phyloP scores from a whole-genome alignment of 2,797 vertebrate species.

The Monodelphis domestica region DNA sequence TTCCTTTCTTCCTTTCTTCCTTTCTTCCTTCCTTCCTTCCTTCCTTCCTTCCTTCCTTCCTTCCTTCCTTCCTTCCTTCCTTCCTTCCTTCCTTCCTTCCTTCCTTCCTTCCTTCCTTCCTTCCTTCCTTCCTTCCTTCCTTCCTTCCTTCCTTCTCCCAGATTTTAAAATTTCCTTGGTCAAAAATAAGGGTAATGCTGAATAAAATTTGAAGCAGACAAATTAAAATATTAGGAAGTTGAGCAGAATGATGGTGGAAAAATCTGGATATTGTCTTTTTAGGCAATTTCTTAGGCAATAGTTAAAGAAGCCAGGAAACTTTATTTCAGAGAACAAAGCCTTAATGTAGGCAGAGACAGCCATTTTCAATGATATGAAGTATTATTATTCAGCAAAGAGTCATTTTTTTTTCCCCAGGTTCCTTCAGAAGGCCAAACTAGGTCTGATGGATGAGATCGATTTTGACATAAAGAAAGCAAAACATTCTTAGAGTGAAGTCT shows the following conservation, averaged over 20 bases:
- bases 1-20: neutral
- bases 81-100: neutral
- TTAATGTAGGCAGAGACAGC: neutral
- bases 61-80: neutral
- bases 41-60: neutral
- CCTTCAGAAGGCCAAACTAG: neutral
- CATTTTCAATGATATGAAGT: neutral
- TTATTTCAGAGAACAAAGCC: neutral
- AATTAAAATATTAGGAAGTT: neutral
- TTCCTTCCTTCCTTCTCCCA: neutral
- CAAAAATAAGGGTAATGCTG: neutral
- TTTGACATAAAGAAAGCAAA: neutral
- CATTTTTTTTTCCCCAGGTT: neutral
- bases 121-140: neutral
- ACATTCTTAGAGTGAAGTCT: neutral
- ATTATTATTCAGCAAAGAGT: neutral
- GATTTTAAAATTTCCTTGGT: conserved; percentile 26
- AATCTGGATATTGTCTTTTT: neutral
- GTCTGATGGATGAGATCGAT: neutral
- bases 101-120: neutral
- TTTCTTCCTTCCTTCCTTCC: neutral
- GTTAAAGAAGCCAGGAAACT: neutral
- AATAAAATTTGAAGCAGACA: conserved; percentile 1
- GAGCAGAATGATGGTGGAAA: neutral
- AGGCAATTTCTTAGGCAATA: neutral